phyloP scores from a whole-genome alignment of 2,888 invertebrate species.

The Lysandra bellargus region DNA sequence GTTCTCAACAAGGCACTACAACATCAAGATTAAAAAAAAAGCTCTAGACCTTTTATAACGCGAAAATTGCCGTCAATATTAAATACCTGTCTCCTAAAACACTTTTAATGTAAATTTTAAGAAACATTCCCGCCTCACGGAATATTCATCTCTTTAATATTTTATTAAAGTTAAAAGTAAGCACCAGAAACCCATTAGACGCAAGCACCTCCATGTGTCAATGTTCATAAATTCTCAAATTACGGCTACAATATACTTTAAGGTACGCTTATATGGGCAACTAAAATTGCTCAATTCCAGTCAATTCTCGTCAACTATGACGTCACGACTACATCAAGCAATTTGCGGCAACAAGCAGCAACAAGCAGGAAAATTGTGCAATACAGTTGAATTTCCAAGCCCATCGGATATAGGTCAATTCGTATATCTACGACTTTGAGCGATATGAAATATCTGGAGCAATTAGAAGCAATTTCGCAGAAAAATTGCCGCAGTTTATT shows the following conservation, averaged over 20 bases:
- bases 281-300: too few relatives aligned
- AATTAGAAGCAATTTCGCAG: too few relatives aligned
- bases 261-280: too few relatives aligned
- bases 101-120: slow-evolving; percentile 18
- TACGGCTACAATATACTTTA: not conserved
- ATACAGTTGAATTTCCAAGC: too few relatives aligned
- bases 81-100: not conserved
- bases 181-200: slow-evolving; percentile 27
- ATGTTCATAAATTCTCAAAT: not conserved
- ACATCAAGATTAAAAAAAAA: not conserved
- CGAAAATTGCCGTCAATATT: not conserved
- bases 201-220: not conserved
- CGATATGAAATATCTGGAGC: too few relatives aligned
- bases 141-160: slow-evolving; percentile 31
- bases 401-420: too few relatives aligned
- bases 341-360: too few relatives aligned
- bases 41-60: not conserved
- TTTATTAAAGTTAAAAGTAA: slow-evolving; percentile 31
- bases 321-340: too few relatives aligned
- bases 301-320: too few relatives aligned
- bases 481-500: too few relatives aligned
- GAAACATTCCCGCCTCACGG: not conserved
- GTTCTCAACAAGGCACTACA: not conserved
- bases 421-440: too few relatives aligned
- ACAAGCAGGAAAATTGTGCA: too few relatives aligned